phyloP scores from a whole-genome alignment of 2,888 invertebrate species.

The Hypena proboscidalis region DNA sequence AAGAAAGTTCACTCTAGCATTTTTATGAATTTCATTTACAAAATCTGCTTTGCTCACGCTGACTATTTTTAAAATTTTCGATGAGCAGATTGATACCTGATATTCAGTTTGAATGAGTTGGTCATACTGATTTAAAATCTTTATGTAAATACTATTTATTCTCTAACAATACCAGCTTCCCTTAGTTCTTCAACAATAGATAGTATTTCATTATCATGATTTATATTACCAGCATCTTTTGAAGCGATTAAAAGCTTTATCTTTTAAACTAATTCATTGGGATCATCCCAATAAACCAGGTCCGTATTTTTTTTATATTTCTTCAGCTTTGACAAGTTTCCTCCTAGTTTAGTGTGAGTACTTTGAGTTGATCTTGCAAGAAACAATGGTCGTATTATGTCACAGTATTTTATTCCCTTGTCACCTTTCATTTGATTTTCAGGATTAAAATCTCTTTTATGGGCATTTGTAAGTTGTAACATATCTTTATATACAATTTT shows the following conservation, averaged over 20 bases:
- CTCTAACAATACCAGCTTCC: slow-evolving; percentile 15
- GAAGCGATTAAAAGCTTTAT: slow-evolving; percentile 31
- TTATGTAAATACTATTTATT: slow-evolving; percentile 11
- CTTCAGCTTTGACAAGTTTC: slow-evolving; percentile 14
- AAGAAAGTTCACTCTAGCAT: slow-evolving; percentile 11
- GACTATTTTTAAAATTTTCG: slow-evolving; percentile 36
- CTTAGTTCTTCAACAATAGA: slow-evolving; percentile 45
- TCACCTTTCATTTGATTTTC: neutral
- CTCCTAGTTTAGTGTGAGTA: slow-evolving; percentile 7
- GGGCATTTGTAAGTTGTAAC: slow-evolving; percentile 3
- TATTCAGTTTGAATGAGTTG: slow-evolving; percentile 15
- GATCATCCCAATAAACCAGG: slow-evolving; percentile 39
- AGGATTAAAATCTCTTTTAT: slow-evolving; percentile 1
- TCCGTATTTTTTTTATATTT: slow-evolving; percentile 17
- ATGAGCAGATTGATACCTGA: slow-evolving; percentile 9
- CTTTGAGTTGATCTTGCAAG: neutral
- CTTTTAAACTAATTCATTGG: slow-evolving; percentile 35
- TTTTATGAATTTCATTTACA: slow-evolving; percentile 12
- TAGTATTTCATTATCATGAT: slow-evolving; percentile 47
- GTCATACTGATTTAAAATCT: slow-evolving; percentile 6
- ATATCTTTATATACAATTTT: slow-evolving; percentile 19
- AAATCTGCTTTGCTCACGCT: slow-evolving; percentile 11
- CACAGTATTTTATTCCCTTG: slow-evolving; percentile 4
- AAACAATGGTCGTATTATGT: neutral
- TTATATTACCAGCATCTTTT: slow-evolving; percentile 32